Conservation (phyloP, 2,113 vertebrate genomes). For the Orthochromis indermauri region DNA sequence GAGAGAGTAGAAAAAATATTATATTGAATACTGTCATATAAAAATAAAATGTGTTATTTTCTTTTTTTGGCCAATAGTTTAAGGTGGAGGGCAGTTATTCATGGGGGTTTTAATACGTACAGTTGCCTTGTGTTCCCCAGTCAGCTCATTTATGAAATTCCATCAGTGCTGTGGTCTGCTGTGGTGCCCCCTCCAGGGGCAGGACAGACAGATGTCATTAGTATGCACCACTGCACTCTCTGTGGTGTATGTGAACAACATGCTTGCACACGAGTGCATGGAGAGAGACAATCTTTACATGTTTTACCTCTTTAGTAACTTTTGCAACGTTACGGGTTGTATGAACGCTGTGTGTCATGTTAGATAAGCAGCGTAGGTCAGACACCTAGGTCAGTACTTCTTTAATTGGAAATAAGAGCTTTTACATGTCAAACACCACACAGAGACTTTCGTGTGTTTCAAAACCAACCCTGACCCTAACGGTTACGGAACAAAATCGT, state of each 20-base stretch:
- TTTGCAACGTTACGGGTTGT: rapidly evolving
- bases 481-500: not conserved
- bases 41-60: not conserved
- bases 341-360: not conserved
- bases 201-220: not conserved
- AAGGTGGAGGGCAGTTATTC: not conserved
- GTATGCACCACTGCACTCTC: not conserved
- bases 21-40: not conserved
- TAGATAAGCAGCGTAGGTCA: not conserved
- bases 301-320: not conserved
- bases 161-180: not conserved
- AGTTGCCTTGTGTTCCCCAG: not conserved
- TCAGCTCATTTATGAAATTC: not conserved
- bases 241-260: not conserved
- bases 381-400: not conserved
- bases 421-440: not conserved
- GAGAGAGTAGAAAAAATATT: not conserved
- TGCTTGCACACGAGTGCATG: not conserved
- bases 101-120: rapidly evolving
- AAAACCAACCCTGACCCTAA: not conserved
- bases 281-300: not conserved
- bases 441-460: not conserved
- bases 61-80: not conserved
- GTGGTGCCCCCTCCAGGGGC: not conserved
- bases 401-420: not conserved